Percentiles rank a stretch among this genome's conserved stretches.
Conservation (phyloP, 1,140 invertebrate genomes). For the Drosophila orena region DNA sequence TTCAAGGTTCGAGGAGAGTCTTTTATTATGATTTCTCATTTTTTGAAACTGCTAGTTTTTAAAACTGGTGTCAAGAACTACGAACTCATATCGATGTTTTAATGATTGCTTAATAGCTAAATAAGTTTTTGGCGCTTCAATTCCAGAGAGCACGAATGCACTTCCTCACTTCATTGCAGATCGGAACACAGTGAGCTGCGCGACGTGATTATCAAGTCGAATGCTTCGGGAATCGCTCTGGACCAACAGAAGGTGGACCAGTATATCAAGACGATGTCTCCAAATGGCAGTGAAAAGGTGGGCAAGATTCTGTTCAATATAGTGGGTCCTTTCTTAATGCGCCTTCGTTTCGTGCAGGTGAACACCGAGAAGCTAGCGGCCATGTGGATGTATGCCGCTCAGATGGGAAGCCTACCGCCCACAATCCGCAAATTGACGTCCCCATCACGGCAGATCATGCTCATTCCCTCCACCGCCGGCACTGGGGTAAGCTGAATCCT, state of each 20-base stretch:
- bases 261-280: constrained; percentile 78
- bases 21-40: too few species aligned
- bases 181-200: constrained; percentile 61
- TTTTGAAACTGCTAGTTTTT: too few species aligned
- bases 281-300: constrained; percentile 75
- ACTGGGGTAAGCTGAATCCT: constrained; percentile 53
- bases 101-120: too few species aligned
- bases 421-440: constrained; percentile 63
- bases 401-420: constrained; percentile 62
- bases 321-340: background rate
- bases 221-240: constrained; percentile 57
- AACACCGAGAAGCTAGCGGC: constrained; percentile 76
- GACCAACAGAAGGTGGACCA: constrained; percentile 79
- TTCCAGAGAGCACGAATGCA: too few species aligned
- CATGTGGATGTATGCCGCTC: constrained; percentile 80
- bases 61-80: too few species aligned
- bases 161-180: constrained; percentile 33
- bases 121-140: too few species aligned
- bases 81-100: too few species aligned
- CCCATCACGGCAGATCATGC: constrained; percentile 67
- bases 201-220: constrained; percentile 77
- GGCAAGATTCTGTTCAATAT: background rate
- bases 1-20: too few species aligned
- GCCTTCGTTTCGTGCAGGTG: constrained; percentile 14
- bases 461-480: constrained; percentile 66